A percentile compares a stretch with the other conserved stretches of the same genome.
phyloP scores from a whole-genome alignment of 2,113 vertebrate species.

The Cyanocitta stelleri region DNA sequence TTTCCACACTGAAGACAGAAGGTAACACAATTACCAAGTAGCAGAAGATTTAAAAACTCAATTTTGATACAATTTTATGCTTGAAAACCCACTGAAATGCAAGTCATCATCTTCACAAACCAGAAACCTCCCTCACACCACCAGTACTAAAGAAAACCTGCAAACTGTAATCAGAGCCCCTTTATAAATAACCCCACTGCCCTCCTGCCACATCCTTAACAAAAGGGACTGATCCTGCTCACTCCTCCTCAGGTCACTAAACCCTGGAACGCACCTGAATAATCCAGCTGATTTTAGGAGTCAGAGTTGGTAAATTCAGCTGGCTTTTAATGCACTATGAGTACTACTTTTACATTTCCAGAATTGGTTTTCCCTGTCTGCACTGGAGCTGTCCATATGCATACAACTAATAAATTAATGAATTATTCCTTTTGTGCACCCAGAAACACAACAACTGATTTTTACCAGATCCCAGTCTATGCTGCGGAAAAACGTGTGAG shows the following conservation, averaged over 20 bases:
- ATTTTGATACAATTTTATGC: neutral
- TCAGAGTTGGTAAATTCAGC: neutral
- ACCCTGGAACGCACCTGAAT: neutral
- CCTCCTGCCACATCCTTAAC: neutral
- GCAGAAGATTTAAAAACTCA: neutral
- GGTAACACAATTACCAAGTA: neutral
- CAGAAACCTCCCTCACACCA: neutral
- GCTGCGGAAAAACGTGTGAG: conserved; percentile 97
- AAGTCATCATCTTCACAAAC: neutral
- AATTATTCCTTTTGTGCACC: neutral
- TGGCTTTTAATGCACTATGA: neutral
- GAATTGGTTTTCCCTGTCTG: too few species aligned
- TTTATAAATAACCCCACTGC: neutral
- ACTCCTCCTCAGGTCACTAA: neutral
- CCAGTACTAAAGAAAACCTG: neutral
- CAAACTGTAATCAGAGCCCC: neutral
- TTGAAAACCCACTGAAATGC: neutral
- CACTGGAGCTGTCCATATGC: fast-evolving
- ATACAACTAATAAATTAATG: neutral
- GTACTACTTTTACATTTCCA: neutral
- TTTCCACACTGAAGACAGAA: neutral
- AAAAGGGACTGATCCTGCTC: neutral
- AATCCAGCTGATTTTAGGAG: neutral
- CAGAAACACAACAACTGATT: neutral
- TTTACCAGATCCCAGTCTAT: conserved; percentile 99